Evolutionary conservation across 2,888 invertebrate species (phyloP), one percentile per base, ranked within the genome.

Genomic region (Lottia gigantea): DNA sequence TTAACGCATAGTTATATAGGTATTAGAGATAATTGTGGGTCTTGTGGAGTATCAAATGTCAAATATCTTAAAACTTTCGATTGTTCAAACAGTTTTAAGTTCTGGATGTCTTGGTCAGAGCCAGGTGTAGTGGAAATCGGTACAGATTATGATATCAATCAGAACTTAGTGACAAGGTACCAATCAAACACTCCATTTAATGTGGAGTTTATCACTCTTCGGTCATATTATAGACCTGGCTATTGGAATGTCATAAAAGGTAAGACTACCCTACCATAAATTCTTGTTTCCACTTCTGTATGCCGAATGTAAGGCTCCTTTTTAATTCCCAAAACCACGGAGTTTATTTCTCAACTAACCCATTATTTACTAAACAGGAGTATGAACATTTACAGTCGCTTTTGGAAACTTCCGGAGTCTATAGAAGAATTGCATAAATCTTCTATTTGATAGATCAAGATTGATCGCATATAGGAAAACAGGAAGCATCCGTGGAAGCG

Each of bases 41-140:
- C n/a, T 55, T 55, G 55, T 19, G n/a, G 11, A 16, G n/a, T n/a
- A 11, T 19, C 19, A n/a, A n/a, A 55, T 19, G n/a, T 55, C n/a
- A 55, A 55, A 55, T 55, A 55, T n/a, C 2, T 55, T 8, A 7
- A 55, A 8, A 55, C 19, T 2, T 55, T 67, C 19, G 46, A 62
- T 40, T 67, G 67, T 46, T 8, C 31, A 11, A 62, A 62, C 12
- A 61, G 15, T 23, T 23, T 26, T 7, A 62, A 25, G 15, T 67
- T 67, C 62, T 67, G 67, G 67, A n/a, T 46, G 11, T 19, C 62
- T 0, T 67, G 67, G 67, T 26, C 40, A 25, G 11, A 16, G 7
- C 6, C 40, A 3, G 67, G 67, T 19, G 16, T 15, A 11, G 19
- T 67, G 6, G n/a, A 46, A 1, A 14, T 67, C 26, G 67, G 67